A percentile compares a stretch with the other conserved stretches of the same genome.
Evolutionary conservation across 2,797 vertebrate species (phyloP).

Genomic region (Esox lucius): DNA sequence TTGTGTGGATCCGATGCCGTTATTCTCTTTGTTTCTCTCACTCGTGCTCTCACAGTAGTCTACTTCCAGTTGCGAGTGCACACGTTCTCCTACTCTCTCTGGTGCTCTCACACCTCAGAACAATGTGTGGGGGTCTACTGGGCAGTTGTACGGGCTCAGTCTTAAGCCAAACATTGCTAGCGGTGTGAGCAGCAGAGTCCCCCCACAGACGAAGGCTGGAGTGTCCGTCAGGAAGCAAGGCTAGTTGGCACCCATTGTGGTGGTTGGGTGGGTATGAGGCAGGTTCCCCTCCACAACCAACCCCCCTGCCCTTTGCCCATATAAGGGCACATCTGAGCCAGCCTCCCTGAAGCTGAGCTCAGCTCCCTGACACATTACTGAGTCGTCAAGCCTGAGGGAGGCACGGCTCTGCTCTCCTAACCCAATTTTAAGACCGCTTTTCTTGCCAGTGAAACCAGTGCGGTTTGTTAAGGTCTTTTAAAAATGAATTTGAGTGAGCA

Average conservation of each 20-base stretch:
- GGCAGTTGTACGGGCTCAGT: neutral
- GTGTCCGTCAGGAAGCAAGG: neutral
- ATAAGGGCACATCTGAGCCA: constrained; percentile 24
- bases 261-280: neutral
- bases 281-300: constrained; percentile 1
- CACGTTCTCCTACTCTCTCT: no score
- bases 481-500: no score
- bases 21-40: neutral
- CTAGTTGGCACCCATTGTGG: constrained; percentile 6
- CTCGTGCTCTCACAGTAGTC: no score
- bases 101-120: neutral
- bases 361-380: constrained; percentile 8
- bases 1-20: neutral
- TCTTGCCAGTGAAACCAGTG: no score
- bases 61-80: no score
- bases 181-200: constrained; percentile 5
- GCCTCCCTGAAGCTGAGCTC: constrained; percentile 6
- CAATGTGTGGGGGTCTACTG: neutral
- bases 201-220: neutral
- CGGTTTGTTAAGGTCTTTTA: no score
- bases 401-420: neutral
- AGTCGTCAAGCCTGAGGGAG: constrained; percentile 13
- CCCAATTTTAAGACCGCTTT: no score
- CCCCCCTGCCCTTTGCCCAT: constrained; percentile 12
- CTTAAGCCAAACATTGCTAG: neutral